Percentiles rank a stretch among this genome's conserved stretches.
Conservation (phyloP, 2,113 vertebrate genomes). For the Nyctibius bracteatus region DNA sequence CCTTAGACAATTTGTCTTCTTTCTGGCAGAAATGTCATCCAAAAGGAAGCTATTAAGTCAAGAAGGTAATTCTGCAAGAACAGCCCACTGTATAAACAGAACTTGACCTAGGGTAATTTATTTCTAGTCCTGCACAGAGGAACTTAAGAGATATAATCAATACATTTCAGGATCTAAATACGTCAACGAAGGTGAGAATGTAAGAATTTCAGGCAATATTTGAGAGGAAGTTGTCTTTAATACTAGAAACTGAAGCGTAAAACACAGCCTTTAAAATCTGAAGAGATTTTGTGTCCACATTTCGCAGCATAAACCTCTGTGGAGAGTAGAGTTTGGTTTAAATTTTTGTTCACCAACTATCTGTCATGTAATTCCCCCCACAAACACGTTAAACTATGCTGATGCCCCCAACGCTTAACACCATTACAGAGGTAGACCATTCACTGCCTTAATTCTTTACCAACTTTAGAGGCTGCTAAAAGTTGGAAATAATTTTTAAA, state of each 20-base stretch:
- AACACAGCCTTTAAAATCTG: neutral
- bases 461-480: neutral
- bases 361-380: neutral
- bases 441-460: neutral
- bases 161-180: slow-evolving; percentile 26
- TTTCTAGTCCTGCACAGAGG: slow-evolving; percentile 72
- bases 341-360: neutral
- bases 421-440: neutral
- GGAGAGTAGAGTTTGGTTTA: neutral
- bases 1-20: slow-evolving; percentile 81
- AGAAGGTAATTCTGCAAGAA: slow-evolving; percentile 79
- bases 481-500: neutral
- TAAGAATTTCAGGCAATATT: neutral
- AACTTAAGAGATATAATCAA: slow-evolving; percentile 61
- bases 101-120: slow-evolving; percentile 80
- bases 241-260: neutral
- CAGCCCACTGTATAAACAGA: slow-evolving; percentile 80
- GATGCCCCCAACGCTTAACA: neutral
- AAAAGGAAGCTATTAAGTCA: slow-evolving; percentile 88
- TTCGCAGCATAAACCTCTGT: neutral
- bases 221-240: neutral
- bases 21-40: slow-evolving; percentile 77
- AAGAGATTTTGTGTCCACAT: neutral
- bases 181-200: neutral
- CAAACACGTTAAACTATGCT: neutral